These are phyloP conservation scores for Acipenser transmontanus DNA, from an alignment of 2,797 vertebrate species.

Conservation along the genomic window DNA sequence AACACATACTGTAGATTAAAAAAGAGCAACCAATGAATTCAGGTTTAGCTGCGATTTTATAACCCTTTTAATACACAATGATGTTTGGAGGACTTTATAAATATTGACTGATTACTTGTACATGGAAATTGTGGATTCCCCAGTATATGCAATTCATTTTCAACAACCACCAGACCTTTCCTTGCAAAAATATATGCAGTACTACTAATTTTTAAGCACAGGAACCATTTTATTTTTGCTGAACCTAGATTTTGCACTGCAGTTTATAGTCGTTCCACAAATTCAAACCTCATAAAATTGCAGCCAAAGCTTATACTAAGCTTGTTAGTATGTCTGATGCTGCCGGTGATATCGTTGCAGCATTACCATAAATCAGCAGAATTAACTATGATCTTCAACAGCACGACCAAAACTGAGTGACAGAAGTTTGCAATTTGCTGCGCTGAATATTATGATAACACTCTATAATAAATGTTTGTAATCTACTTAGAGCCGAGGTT, in stretches of 20 bases:
- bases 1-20: conserved; percentile 25
- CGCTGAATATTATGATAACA: conserved; percentile 98
- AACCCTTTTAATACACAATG: conserved; percentile 60
- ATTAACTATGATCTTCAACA: conserved; percentile 99
- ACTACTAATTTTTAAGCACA: conserved; percentile 69
- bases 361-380: conserved; percentile 99
- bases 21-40: conserved; percentile 57
- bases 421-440: conserved; percentile 95
- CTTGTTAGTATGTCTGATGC: conserved; percentile 99
- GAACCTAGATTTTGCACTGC: conserved; percentile 93
- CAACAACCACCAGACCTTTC: conserved; percentile 52
- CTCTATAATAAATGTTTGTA: conserved; percentile 98
- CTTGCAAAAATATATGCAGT: conserved; percentile 69
- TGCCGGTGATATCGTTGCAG: conserved; percentile 79
- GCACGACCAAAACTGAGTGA: conserved; percentile 86
- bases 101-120: conserved; percentile 51
- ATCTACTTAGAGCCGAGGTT: conserved; percentile 97
- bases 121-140: conserved; percentile 35
- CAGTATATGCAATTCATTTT: conserved; percentile 53
- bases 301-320: conserved; percentile 98
- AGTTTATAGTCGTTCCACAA: conserved; percentile 91
- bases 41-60: conserved; percentile 45
- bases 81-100: conserved; percentile 40
- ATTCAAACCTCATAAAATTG: conserved; percentile 99
- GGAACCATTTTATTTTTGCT: conserved; percentile 80